A percentile compares a stretch with the other conserved stretches of the same genome.
Evolutionary conservation across 2,797 vertebrate genomes (phyloP).

Genomic region (Molossus molossus): DNA sequence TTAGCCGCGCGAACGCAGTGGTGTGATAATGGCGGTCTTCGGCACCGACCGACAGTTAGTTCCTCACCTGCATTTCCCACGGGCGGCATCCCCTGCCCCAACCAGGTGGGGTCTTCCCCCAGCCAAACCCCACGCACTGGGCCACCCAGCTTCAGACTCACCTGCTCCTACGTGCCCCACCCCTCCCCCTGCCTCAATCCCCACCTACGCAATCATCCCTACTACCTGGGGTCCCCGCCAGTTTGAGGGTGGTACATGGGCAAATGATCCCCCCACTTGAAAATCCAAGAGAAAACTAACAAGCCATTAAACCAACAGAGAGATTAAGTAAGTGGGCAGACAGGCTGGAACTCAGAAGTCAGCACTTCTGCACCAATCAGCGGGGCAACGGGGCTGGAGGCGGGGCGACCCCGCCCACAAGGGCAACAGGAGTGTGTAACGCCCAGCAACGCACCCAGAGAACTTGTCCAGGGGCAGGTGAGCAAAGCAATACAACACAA

Average conservation of each 20-base stretch:
- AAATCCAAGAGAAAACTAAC: background rate
- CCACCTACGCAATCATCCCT: background rate
- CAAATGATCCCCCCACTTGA: background rate
- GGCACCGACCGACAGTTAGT: too few species aligned
- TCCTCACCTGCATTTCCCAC: too few species aligned
- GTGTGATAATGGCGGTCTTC: accelerated
- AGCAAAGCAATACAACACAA: background rate
- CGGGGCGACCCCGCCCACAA: accelerated
- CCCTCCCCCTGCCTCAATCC: background rate
- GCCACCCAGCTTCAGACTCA: background rate
- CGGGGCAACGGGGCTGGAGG: background rate
- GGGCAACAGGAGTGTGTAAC: background rate
- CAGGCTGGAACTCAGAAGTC: background rate
- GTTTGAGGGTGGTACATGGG: background rate
- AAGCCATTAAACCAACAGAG: background rate
- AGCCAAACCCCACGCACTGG: background rate
- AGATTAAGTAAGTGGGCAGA: background rate
- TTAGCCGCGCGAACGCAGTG: accelerated
- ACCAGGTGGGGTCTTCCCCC: too few species aligned
- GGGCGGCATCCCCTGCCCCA: background rate
- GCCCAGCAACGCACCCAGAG: background rate
- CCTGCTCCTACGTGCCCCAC: too few species aligned
- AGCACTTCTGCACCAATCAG: too few species aligned
- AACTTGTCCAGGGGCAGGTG: accelerated
- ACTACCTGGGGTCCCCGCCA: background rate